These are phyloP conservation scores for Temnothorax unifasciatus DNA, from an alignment of 2,888 invertebrate species.

Conservation along the genomic window DNA sequence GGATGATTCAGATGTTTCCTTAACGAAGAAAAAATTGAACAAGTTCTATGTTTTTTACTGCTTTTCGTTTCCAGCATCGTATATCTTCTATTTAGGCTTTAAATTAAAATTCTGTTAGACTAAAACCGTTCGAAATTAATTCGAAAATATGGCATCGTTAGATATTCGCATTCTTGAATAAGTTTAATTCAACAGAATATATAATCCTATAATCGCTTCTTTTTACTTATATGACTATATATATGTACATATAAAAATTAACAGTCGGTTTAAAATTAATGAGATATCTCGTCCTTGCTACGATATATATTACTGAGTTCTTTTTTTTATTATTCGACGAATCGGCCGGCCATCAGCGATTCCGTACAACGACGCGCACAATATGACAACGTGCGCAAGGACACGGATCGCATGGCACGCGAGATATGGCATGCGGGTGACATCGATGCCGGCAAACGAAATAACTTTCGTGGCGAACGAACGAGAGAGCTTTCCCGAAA, in stretches of 20 bases:
- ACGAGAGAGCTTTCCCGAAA: conserved; percentile 10
- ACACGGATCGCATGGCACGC: conserved; percentile 65
- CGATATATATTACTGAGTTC: background rate
- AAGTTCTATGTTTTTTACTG: background rate
- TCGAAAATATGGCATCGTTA: background rate
- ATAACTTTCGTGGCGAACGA: background rate
- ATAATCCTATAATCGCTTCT: background rate
- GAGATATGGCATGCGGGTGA: conserved; percentile 63
- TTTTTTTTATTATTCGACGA: background rate
- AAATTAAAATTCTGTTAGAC: background rate
- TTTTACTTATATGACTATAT: background rate
- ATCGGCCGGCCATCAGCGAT: conserved; percentile 44
- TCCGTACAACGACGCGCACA: conserved; percentile 60
- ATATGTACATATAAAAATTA: background rate
- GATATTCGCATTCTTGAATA: background rate
- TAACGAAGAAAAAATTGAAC: background rate
- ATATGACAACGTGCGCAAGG: conserved; percentile 51
- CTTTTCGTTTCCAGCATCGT: background rate
- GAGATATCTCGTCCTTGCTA: background rate
- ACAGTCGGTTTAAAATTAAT: background rate
- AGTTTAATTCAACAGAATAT: background rate
- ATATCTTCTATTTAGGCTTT: background rate
- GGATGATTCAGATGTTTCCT: background rate
- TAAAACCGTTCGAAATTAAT: background rate
- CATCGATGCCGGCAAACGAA: conserved; percentile 64